A percentile compares a stretch with the other conserved stretches of the same genome.
Evolutionary conservation across 1,140 invertebrate genomes (phyloP).

Genomic region (Drosophila tsacasi): DNA sequence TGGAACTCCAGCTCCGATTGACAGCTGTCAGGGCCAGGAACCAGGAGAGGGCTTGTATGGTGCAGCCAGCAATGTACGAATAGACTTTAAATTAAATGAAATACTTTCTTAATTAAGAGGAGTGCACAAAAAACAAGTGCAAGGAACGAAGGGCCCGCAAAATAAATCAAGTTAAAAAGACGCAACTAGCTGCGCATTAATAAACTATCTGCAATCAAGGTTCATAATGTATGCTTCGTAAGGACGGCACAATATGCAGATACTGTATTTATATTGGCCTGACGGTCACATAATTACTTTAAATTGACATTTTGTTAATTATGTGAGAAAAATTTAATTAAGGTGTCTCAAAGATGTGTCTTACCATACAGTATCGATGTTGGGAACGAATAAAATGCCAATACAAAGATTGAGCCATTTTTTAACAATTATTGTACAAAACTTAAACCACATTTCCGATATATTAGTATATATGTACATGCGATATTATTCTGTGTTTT

Average conservation of each 20-base stretch:
- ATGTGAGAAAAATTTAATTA: background rate
- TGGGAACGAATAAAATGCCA: too few relatives aligned
- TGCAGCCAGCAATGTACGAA: constrained; percentile 16
- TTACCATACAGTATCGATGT: background rate
- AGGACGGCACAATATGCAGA: background rate
- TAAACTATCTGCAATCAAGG: background rate
- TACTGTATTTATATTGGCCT: background rate
- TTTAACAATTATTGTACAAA: background rate
- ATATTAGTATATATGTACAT: too few relatives aligned
- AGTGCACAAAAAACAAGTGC: background rate
- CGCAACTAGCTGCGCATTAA: background rate
- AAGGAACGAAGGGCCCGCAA: background rate
- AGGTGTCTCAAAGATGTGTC: background rate
- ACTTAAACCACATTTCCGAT: background rate
- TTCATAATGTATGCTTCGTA: background rate
- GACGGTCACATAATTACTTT: background rate
- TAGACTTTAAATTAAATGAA: constrained; percentile 26
- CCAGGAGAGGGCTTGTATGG: background rate
- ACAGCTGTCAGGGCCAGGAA: constrained; percentile 62
- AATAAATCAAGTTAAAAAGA: constrained; percentile 21
- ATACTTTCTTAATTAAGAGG: constrained; percentile 37
- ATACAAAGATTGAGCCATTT: too few relatives aligned
- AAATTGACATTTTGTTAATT: background rate
- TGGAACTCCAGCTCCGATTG: constrained; percentile 45
- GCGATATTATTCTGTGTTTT: too few relatives aligned